phyloP scores from a whole-genome alignment of 2,888 invertebrate genomes.

The Pelosia muscerda region DNA sequence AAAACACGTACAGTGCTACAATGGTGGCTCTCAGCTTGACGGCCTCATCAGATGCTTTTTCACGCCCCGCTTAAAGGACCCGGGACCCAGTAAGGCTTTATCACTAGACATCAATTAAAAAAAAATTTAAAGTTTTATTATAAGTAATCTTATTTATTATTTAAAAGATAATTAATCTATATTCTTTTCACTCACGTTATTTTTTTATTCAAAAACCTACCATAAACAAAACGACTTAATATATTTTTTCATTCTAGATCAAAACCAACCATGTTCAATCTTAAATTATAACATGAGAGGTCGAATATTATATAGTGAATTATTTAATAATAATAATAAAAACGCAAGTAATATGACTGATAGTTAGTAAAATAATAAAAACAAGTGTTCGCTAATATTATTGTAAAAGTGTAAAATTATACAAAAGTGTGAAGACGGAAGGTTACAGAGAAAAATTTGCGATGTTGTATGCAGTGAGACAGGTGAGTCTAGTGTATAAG shows the following conservation, averaged over 20 bases:
- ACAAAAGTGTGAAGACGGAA: slow-evolving; percentile 38
- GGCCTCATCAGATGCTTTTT: too few species aligned
- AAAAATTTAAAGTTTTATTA: too few species aligned
- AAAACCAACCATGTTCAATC: slow-evolving; percentile 22
- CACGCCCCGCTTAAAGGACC: too few species aligned
- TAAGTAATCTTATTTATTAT: too few species aligned
- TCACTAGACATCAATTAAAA: too few species aligned
- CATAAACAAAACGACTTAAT: neutral
- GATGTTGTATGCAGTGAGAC: slow-evolving; percentile 83
- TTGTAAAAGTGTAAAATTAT: slow-evolving; percentile 34
- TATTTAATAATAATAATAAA: slow-evolving; percentile 41
- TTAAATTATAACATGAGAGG: slow-evolving; percentile 56
- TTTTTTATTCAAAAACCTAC: neutral
- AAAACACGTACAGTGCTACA: too few species aligned
- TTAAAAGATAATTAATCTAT: neutral
- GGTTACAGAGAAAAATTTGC: slow-evolving; percentile 55
- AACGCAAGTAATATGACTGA: slow-evolving; percentile 58
- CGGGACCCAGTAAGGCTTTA: too few species aligned
- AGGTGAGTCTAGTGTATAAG: slow-evolving; percentile 65
- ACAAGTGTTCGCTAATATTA: slow-evolving; percentile 37
- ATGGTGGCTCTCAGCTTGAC: too few species aligned
- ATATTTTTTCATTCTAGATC: slow-evolving; percentile 25
- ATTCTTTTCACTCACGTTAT: slow-evolving; percentile 43
- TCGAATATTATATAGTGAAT: slow-evolving; percentile 47
- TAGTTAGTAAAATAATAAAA: slow-evolving; percentile 53